These are phyloP conservation scores for Camponotus vicinus DNA, from an alignment of 1,140 invertebrate species.

Conservation along the genomic window DNA sequence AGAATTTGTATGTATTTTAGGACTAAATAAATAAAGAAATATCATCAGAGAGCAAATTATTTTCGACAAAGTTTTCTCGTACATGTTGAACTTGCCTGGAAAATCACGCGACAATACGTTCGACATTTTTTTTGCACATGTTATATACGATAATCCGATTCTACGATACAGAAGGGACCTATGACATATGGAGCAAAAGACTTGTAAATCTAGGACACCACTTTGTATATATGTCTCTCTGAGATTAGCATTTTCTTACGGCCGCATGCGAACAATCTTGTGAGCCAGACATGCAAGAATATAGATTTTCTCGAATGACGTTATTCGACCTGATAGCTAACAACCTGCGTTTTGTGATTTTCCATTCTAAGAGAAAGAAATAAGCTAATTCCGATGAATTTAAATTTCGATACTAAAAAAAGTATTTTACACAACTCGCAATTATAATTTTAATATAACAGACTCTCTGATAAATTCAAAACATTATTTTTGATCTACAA, in stretches of 20 bases:
- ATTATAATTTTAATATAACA: not conserved
- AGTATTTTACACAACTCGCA: not conserved
- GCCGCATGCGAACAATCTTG: conserved; percentile 75
- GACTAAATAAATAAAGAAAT: too few species aligned
- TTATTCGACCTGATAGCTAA: not conserved
- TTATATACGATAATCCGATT: not conserved
- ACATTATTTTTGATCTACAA: not conserved
- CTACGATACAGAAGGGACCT: not conserved
- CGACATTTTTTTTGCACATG: not conserved
- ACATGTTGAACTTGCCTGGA: not conserved
- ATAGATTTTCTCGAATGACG: conserved; percentile 76
- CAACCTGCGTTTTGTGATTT: not conserved
- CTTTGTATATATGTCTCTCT: not conserved
- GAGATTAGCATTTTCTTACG: conserved; percentile 81
- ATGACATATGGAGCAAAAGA: not conserved
- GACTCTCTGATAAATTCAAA: not conserved
- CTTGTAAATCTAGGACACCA: conserved; percentile 31
- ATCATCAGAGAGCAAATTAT: not conserved
- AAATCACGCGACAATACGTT: not conserved
- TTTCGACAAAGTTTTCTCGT: not conserved
- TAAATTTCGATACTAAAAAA: not conserved
- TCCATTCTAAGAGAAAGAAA: not conserved
- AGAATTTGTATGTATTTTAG: not conserved
- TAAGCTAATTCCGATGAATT: not conserved
- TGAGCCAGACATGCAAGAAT: conserved; percentile 74